Conservation (phyloP, 2,797 vertebrate genomes). For the Okamejei kenojei region DNA sequence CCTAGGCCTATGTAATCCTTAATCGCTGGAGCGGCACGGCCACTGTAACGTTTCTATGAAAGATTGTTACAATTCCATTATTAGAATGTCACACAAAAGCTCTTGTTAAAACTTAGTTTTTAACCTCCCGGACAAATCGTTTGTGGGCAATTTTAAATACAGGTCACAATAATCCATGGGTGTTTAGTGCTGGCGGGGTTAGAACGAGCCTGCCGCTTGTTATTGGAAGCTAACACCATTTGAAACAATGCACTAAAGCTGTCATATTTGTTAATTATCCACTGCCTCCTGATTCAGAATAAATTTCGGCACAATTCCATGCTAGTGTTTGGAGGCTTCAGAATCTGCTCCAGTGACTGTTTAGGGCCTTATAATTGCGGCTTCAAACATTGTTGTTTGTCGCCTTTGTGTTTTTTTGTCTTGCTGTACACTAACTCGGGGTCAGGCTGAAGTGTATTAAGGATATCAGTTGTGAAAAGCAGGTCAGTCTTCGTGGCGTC, state of each 20-base stretch:
- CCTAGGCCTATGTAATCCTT: not conserved
- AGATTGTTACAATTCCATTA: not conserved
- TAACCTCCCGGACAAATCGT: not conserved
- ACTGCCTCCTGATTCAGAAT: not conserved
- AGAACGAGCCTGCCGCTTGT: not conserved
- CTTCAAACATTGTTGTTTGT: not conserved
- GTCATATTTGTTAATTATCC: constrained; percentile 6
- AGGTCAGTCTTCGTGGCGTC: constrained; percentile 30
- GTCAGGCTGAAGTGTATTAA: constrained; percentile 31
- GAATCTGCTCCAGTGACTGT: not conserved
- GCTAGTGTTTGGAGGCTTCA: not conserved
- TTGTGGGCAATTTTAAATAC: constrained; percentile 43
- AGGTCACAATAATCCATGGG: constrained; percentile 42
- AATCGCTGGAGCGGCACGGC: not conserved
- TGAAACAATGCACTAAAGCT: not conserved
- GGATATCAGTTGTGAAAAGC: constrained; percentile 23
- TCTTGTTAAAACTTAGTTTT: not conserved
- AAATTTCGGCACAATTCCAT: not conserved
- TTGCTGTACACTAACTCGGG: not conserved
- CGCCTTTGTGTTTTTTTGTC: not conserved
- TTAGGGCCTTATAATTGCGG: not conserved
- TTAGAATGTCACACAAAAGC: not conserved
- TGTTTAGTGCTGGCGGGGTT: not conserved
- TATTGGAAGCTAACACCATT: not conserved
- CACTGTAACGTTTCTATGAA: not conserved